These are phyloP conservation scores for Halcyon badia DNA, from an alignment of 2,797 vertebrate genomes.

Conservation along the genomic window DNA sequence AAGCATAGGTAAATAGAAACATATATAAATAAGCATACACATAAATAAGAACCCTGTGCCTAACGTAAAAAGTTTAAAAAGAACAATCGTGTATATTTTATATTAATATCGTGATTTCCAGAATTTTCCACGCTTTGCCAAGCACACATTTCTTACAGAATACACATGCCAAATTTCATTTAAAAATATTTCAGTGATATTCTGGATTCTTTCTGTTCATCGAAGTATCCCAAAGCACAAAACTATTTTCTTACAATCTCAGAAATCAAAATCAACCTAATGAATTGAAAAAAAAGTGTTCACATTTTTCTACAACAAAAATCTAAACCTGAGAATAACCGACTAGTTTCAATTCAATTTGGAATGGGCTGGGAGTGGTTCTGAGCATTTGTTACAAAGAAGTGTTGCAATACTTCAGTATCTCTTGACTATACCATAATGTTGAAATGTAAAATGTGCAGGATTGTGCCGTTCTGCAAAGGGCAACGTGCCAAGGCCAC, in stretches of 20 bases:
- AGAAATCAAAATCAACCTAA: not conserved
- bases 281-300: not conserved
- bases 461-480: not conserved
- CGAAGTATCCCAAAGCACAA: not conserved
- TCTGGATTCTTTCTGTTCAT: not conserved
- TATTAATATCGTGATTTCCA: slow-evolving; percentile 39
- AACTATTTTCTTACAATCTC: not conserved
- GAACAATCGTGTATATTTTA: slow-evolving; percentile 9
- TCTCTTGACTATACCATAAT: not conserved
- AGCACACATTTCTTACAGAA: not conserved
- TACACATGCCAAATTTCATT: not conserved
- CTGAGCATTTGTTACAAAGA: not conserved
- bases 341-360: not conserved
- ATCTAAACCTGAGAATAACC: not conserved
- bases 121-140: not conserved
- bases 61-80: slow-evolving; percentile 47
- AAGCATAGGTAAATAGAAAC: slow-evolving; percentile 70
- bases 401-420: not conserved
- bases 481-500: not conserved
- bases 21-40: slow-evolving; percentile 57
- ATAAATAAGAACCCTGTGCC: slow-evolving; percentile 37
- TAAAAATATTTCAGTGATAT: not conserved
- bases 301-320: not conserved
- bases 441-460: not conserved
- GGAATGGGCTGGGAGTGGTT: not conserved